Evolutionary conservation across 64 coral and sea anemone species (phyloP).

Genomic region (Porites australiensis): DNA sequence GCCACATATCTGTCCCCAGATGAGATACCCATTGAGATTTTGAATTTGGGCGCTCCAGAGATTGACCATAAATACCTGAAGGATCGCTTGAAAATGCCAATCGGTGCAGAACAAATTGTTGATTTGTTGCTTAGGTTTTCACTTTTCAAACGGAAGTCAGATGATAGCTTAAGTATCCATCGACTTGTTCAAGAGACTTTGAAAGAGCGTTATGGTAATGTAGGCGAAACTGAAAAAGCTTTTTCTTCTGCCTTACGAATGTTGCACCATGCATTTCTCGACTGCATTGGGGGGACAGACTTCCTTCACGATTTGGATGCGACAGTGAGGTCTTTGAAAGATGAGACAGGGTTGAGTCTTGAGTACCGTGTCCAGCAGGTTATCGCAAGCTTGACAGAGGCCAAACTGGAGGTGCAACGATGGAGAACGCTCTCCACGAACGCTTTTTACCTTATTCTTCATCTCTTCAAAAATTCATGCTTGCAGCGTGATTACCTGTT

Average conservation of each 20-base stretch:
- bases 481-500: neutral
- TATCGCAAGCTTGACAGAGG: neutral
- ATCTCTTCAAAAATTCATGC: neutral
- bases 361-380: no score
- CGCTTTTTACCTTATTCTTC: neutral
- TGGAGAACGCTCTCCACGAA: neutral
- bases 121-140: slow-evolving; percentile 47
- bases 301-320: neutral
- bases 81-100: neutral
- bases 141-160: slow-evolving; percentile 35
- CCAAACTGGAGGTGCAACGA: slow-evolving; percentile 13
- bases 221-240: neutral
- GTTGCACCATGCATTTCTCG: slow-evolving; percentile 32
- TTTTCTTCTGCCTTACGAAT: slow-evolving; percentile 42
- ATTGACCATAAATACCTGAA: slow-evolving; percentile 14
- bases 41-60: slow-evolving; percentile 43
- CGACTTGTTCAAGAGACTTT: slow-evolving; percentile 70
- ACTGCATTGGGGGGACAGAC: neutral
- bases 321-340: no score
- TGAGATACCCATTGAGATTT: slow-evolving; percentile 47
- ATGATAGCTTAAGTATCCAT: slow-evolving; percentile 14
- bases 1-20: slow-evolving; percentile 57
- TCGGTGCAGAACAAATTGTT: slow-evolving; percentile 11
- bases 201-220: neutral
- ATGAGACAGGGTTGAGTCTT: no score